Percentiles rank a stretch among this genome's conserved stretches.
These are phyloP conservation scores for Dendrocopos noguchii DNA, from an alignment of 2,113 vertebrate species.

Conservation along the genomic window DNA sequence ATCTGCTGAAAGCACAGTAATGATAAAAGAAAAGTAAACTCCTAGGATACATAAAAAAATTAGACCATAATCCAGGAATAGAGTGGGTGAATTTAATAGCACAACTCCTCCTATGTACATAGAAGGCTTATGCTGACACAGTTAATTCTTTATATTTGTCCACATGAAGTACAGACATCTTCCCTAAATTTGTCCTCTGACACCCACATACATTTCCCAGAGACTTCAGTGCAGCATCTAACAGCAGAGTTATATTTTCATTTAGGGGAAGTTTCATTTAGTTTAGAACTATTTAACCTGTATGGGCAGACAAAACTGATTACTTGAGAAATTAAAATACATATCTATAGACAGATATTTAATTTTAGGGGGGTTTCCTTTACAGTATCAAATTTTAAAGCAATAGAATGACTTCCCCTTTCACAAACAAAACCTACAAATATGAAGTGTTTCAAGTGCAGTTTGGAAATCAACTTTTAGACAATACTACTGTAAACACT, in stretches of 20 bases:
- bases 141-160: neutral
- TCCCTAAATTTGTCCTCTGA: neutral
- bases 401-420: neutral
- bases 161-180: neutral
- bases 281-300: neutral
- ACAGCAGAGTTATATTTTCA: neutral
- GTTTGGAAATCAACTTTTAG: neutral
- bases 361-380: neutral
- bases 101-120: neutral
- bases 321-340: neutral
- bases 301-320: neutral
- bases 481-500: neutral
- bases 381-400: neutral
- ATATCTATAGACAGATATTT: no score
- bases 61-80: neutral
- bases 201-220: neutral
- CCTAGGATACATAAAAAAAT: conserved; percentile 45
- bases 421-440: neutral
- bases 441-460: neutral
- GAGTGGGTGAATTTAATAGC: neutral
- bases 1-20: conserved; percentile 34
- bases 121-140: neutral
- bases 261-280: neutral
- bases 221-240: neutral
- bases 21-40: conserved; percentile 42